Evolutionary conservation across 1,140 invertebrate genomes (phyloP), one percentile per base, ranked within the genome.

Genomic region (Bombus fervidus): DNA sequence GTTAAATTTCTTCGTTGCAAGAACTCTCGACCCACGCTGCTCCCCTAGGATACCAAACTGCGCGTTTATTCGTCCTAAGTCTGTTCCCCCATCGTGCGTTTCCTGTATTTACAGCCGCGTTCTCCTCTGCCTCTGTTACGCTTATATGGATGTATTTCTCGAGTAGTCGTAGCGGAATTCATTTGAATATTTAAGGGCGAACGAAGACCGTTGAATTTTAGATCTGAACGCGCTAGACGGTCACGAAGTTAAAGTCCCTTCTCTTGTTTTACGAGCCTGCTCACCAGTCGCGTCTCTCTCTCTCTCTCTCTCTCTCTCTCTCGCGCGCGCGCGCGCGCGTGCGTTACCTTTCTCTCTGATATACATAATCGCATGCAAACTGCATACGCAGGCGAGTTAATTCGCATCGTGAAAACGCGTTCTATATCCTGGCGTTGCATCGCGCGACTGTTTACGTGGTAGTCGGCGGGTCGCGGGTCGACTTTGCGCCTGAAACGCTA

Each of bases 101-200:
- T 28, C 34, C 34, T 12, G n/a, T 43, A 79, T 66, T 66, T 64
- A 66, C 76, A 22, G 37, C 41, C 64, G 8, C 37, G 9, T 41
- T 25, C 37, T 43, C 5, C 37, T 3, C 39, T 47, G n/a, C 28
- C 25, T 28, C 37, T 22, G n/a, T 62, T 77, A 41, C 62, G 37
- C 9, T 25, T 39, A 62, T 34, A 41, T 8, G 34, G 22, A n/a
- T 25, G 75, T 74, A 85, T 66, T 71, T 69, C 59, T 77, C 73
- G 31, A 82, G 72, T 34, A 43, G 47, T 8, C 41, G 34, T 76
- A 62, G 64, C 71, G 39, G 43, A 78, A 72, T 83, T 31, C 31
- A 31, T 85, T 53, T 85, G 82, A 89, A 89, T 89, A 85, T 87
- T 81, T 85, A 86, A 87, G 59, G 39, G 28, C 25, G 5, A n/a